Evolutionary conservation across 2,113 vertebrate species (phyloP).

Genomic region (Paradisaea rubra): DNA sequence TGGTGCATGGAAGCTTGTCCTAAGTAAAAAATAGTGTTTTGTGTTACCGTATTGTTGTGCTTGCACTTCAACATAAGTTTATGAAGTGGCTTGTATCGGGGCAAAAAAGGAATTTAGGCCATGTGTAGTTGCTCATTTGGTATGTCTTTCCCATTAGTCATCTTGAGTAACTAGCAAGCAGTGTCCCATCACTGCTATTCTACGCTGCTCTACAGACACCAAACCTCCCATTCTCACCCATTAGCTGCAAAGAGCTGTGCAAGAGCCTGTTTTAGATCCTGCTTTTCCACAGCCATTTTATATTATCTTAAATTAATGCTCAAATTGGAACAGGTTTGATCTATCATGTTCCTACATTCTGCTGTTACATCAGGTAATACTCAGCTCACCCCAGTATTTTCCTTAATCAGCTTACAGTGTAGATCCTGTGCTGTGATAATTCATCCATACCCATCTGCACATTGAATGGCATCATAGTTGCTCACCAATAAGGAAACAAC

Average conservation of each 20-base stretch:
- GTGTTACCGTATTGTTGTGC: not conserved
- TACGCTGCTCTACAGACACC: not conserved
- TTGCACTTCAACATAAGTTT: not conserved
- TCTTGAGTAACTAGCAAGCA: not conserved
- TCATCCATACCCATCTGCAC: not conserved
- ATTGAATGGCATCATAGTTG: accelerated
- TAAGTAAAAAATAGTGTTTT: not conserved
- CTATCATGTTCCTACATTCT: not conserved
- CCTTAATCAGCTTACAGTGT: not conserved
- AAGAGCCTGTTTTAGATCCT: not conserved
- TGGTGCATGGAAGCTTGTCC: not conserved
- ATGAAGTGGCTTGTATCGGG: not conserved
- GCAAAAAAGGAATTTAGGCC: not conserved
- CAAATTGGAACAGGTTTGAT: not conserved
- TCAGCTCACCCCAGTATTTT: not conserved
- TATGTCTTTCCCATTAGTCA: not conserved
- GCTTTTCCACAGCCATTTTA: not conserved
- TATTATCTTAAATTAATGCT: not conserved
- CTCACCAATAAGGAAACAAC: not conserved
- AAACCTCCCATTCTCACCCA: not conserved
- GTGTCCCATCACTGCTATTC: not conserved
- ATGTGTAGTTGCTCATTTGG: accelerated
- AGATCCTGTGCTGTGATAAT: not conserved
- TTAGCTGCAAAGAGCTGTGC: not conserved
- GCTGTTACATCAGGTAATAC: not conserved